phyloP scores from a whole-genome alignment of 2,888 invertebrate species.

The Chloroclysta siterata region DNA sequence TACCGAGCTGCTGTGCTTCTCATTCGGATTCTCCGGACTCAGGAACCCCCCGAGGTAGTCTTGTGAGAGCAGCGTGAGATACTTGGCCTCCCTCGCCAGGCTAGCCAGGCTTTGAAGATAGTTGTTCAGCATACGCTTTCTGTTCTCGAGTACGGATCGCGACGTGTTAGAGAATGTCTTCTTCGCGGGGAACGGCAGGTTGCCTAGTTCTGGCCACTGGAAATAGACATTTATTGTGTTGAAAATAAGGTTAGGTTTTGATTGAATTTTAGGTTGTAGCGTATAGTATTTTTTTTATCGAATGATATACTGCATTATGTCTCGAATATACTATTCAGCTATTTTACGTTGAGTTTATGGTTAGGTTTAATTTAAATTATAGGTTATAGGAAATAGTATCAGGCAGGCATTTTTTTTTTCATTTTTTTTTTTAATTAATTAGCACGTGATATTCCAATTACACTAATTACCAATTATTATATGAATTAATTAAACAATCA shows the following conservation, averaged over 20 bases:
- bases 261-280: not conserved
- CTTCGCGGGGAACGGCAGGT: constrained; percentile 94
- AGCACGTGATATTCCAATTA: too few relatives aligned
- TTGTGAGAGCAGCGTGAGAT: constrained; percentile 68
- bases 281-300: too few relatives aligned
- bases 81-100: constrained; percentile 69
- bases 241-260: not conserved
- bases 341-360: too few relatives aligned
- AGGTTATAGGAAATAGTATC: too few relatives aligned
- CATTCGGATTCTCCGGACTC: constrained; percentile 74
- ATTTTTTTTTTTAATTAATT: too few relatives aligned
- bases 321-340: too few relatives aligned
- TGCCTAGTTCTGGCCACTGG: constrained; percentile 91
- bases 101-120: constrained; percentile 89
- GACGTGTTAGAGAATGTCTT: constrained; percentile 97
- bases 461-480: too few relatives aligned
- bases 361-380: too few relatives aligned
- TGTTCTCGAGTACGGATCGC: constrained; percentile 91
- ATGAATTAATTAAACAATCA: too few relatives aligned
- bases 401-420: too few relatives aligned
- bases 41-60: constrained; percentile 78
- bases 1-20: constrained; percentile 74
- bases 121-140: constrained; percentile 92
- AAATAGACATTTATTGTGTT: constrained; percentile 43
- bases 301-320: too few relatives aligned